Percentiles rank a stretch among this genome's conserved stretches.
Evolutionary conservation across 2,113 vertebrate genomes (phyloP).

Genomic region (Elephantulus edwardii): DNA sequence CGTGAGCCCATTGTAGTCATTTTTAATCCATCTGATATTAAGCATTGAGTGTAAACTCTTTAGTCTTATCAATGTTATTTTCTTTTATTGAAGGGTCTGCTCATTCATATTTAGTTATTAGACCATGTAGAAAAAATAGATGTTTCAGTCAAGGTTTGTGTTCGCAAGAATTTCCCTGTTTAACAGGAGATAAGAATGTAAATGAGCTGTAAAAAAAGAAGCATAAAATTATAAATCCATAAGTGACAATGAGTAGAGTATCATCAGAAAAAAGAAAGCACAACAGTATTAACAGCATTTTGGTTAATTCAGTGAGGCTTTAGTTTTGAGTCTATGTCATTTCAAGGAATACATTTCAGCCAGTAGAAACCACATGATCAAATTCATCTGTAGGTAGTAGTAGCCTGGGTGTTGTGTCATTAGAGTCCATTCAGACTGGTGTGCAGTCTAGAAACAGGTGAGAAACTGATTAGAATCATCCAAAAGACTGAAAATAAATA

Average conservation of each 20-base stretch:
- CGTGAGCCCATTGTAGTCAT: no score
- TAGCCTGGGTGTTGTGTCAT: accelerated
- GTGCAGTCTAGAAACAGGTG: neutral
- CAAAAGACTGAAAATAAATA: neutral
- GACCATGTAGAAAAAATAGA: neutral
- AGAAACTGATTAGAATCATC: neutral
- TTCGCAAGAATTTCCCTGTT: neutral
- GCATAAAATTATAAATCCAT: neutral
- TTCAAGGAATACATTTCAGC: neutral
- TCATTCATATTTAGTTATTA: neutral
- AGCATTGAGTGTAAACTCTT: neutral
- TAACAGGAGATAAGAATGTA: neutral
- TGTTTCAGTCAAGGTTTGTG: neutral
- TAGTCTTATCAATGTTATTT: neutral
- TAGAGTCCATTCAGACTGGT: neutral
- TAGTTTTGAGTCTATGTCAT: neutral
- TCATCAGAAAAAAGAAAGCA: neutral
- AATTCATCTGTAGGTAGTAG: neutral
- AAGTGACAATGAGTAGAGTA: neutral
- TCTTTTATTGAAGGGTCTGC: neutral
- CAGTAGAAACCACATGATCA: neutral
- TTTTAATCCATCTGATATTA: no score
- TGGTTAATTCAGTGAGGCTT: neutral
- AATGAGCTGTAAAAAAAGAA: neutral
- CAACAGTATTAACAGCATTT: neutral